phyloP scores from a whole-genome alignment of 1,140 invertebrate genomes.

The Zaprionus kolodkinae region DNA sequence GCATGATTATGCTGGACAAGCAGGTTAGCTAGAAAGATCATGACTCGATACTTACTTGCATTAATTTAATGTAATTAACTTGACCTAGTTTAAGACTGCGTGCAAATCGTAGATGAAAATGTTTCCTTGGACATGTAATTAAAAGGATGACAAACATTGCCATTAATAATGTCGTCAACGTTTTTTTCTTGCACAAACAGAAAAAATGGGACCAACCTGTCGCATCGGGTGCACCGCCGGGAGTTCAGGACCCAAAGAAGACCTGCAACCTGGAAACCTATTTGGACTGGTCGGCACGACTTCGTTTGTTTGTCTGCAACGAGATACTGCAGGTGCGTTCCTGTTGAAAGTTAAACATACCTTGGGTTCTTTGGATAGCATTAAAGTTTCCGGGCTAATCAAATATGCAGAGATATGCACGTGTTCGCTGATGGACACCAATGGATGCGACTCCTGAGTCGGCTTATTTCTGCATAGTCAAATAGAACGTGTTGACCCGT shows the following conservation, averaged over 20 bases:
- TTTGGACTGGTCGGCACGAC: slow-evolving; percentile 83
- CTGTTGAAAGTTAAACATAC: slow-evolving; percentile 1
- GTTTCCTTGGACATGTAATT: slow-evolving; percentile 12
- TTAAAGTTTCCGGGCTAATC: slow-evolving; percentile 25
- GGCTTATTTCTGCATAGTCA: slow-evolving; percentile 20
- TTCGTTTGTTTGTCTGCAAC: slow-evolving; percentile 83
- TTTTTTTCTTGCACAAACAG: slow-evolving; percentile 41
- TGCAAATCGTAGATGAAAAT: background rate
- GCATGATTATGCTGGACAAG: slow-evolving; percentile 79
- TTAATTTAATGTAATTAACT: too few relatives aligned
- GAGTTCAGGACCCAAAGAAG: slow-evolving; percentile 83
- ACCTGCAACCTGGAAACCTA: slow-evolving; percentile 84
- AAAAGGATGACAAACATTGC: background rate
- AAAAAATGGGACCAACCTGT: slow-evolving; percentile 83
- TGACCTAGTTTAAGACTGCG: too few relatives aligned
- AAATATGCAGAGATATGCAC: slow-evolving; percentile 32
- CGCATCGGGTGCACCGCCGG: slow-evolving; percentile 73
- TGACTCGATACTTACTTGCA: background rate
- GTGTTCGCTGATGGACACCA: slow-evolving; percentile 1
- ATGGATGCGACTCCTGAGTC: slow-evolving; percentile 7
- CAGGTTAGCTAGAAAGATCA: slow-evolving; percentile 57
- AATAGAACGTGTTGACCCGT: slow-evolving; percentile 15
- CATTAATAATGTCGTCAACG: background rate
- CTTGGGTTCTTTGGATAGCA: slow-evolving; percentile 8
- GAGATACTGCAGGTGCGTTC: slow-evolving; percentile 81